These are phyloP conservation scores for Sinelater perroti DNA, from an alignment of 2,888 invertebrate species.

Conservation along the genomic window DNA sequence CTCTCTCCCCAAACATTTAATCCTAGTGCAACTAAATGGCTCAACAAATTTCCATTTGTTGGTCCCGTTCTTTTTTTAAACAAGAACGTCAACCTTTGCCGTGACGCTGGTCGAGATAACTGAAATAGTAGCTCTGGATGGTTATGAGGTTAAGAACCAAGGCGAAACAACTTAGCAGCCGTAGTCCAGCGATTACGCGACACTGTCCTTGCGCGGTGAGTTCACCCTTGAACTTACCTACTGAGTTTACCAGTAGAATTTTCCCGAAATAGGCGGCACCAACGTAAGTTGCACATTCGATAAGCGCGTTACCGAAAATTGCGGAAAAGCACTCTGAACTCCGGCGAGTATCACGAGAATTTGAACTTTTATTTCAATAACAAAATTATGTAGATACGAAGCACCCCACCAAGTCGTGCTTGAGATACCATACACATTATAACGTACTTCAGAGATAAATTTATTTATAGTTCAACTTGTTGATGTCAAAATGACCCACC, in stretches of 20 bases:
- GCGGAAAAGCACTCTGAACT: conserved; percentile 31
- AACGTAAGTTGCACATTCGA: conserved; percentile 31
- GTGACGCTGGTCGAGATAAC: too few species aligned
- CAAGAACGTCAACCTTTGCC: too few species aligned
- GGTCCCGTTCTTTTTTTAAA: too few species aligned
- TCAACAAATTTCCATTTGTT: too few species aligned
- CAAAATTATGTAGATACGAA: conserved; percentile 35
- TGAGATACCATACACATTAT: conserved; percentile 29
- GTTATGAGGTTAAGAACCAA: too few species aligned
- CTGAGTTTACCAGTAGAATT: conserved; percentile 27
- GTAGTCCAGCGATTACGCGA: too few species aligned
- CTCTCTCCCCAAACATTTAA: too few species aligned
- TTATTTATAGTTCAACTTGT: conserved; percentile 39
- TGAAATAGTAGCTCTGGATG: too few species aligned
- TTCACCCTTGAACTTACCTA: conserved; percentile 20
- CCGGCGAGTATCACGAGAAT: conserved; percentile 31
- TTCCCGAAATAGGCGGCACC: conserved; percentile 16
- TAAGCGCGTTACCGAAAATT: conserved; percentile 23
- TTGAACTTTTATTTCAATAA: conserved; percentile 39
- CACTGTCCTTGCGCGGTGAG: too few species aligned
- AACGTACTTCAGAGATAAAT: conserved; percentile 35
- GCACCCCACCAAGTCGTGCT: conserved; percentile 37
- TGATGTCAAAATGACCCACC: conserved; percentile 39
- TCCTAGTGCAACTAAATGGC: too few species aligned
- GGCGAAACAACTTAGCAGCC: too few species aligned